These are phyloP conservation scores for Craniophora ligustri DNA, from an alignment of 2,888 invertebrate genomes.

Conservation along the genomic window DNA sequence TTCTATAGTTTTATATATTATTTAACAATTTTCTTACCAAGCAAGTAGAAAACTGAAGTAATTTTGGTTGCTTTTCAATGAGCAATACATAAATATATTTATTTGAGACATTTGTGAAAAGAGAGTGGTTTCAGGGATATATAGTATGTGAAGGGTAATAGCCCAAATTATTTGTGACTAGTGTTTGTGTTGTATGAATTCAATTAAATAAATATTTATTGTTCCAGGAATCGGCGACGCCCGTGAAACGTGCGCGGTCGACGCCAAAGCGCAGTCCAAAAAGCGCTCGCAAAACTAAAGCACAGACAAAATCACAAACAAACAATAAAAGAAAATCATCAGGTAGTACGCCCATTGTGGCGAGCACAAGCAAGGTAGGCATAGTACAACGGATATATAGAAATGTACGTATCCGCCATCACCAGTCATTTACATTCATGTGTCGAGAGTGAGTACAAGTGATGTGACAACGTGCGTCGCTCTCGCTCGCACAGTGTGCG, in stretches of 20 bases:
- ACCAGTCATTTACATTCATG: slow-evolving; percentile 82
- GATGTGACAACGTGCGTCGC: slow-evolving; percentile 54
- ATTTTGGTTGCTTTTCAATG: too few species aligned
- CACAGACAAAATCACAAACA: slow-evolving; percentile 65
- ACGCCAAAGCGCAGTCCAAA: slow-evolving; percentile 81
- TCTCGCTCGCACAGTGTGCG: slow-evolving; percentile 52
- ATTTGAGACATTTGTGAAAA: too few species aligned
- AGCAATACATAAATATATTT: too few species aligned
- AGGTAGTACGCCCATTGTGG: slow-evolving; percentile 83
- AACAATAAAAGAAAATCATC: slow-evolving; percentile 75
- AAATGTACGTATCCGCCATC: slow-evolving; percentile 88
- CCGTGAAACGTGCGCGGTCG: slow-evolving; percentile 76
- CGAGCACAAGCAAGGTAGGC: slow-evolving; percentile 87
- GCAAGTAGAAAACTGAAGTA: too few species aligned
- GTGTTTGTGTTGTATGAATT: neutral
- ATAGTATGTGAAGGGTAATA: too few species aligned
- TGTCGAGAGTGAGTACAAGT: slow-evolving; percentile 67
- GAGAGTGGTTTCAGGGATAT: too few species aligned
- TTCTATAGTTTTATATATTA: too few species aligned
- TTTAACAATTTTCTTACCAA: too few species aligned
- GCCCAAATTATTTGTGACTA: too few species aligned
- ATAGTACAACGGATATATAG: slow-evolving; percentile 89
- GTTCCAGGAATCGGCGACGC: slow-evolving; percentile 73
- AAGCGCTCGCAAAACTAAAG: slow-evolving; percentile 71
- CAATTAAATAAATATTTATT: slow-evolving; percentile 3